Percentiles rank a stretch among this genome's conserved stretches.
Evolutionary conservation across 2,797 vertebrate genomes (phyloP).

Genomic region (Sarcoramphus papa): DNA sequence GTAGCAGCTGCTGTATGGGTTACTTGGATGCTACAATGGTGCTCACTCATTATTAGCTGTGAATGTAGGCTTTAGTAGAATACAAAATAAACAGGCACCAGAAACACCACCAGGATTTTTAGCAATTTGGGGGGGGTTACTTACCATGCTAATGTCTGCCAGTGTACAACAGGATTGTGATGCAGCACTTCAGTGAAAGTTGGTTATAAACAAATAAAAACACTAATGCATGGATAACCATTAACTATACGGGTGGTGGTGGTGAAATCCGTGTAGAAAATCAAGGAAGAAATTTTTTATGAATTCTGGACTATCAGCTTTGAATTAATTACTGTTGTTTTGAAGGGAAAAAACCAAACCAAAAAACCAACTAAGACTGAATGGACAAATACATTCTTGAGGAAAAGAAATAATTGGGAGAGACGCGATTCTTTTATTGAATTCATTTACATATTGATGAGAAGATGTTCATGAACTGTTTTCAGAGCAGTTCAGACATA

Average conservation of each 20-base stretch:
- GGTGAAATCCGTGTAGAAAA: neutral
- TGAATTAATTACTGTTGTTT: neutral
- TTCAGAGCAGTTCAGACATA: neutral
- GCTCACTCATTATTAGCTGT: neutral
- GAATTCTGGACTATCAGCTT: neutral
- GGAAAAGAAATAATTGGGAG: neutral
- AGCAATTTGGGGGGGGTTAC: neutral
- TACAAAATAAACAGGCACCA: neutral
- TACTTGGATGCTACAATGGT: neutral
- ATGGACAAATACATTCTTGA: neutral
- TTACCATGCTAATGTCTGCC: neutral
- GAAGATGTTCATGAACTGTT: neutral
- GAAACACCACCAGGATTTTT: neutral
- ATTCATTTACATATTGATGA: neutral
- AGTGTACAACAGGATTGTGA: neutral
- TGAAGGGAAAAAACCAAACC: neutral
- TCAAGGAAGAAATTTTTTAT: neutral
- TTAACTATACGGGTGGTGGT: neutral
- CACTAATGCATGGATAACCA: neutral
- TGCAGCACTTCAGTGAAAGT: neutral
- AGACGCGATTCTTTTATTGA: neutral
- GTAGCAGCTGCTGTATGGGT: neutral
- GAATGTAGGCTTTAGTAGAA: neutral
- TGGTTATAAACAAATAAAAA: neutral
- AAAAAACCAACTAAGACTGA: neutral